Evolutionary conservation across 2,888 invertebrate species (phyloP).

Genomic region (Pseudolycoriella hygida): DNA sequence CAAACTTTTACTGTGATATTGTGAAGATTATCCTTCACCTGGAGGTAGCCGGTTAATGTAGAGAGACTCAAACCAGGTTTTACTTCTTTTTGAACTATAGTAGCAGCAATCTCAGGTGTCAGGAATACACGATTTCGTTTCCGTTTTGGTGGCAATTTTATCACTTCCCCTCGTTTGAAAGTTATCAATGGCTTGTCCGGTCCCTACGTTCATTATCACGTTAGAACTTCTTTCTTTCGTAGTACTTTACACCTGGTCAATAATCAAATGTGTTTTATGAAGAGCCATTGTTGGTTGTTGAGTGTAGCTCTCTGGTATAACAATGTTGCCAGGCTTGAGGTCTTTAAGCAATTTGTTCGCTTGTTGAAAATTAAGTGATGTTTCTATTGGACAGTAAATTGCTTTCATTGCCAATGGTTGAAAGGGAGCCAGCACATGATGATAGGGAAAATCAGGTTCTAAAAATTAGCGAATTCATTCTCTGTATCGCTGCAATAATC

Average conservation of each 20-base stretch:
- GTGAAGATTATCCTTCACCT: slow-evolving; percentile 65
- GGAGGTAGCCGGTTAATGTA: slow-evolving; percentile 55
- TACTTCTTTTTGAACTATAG: slow-evolving; percentile 49
- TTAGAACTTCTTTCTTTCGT: background rate
- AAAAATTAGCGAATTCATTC: slow-evolving; percentile 11
- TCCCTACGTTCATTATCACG: slow-evolving; percentile 10
- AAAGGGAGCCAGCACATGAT: slow-evolving; percentile 86
- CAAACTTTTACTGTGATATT: slow-evolving; percentile 30
- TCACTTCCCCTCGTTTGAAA: slow-evolving; percentile 59
- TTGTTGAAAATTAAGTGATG: slow-evolving; percentile 83
- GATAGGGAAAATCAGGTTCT: slow-evolving; percentile 92
- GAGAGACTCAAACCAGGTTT: slow-evolving; percentile 54
- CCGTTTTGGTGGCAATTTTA: slow-evolving; percentile 55
- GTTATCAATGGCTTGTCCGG: slow-evolving; percentile 41
- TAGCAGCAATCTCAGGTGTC: slow-evolving; percentile 46
- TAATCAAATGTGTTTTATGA: slow-evolving; percentile 48
- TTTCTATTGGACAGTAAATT: slow-evolving; percentile 90
- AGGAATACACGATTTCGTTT: slow-evolving; percentile 52
- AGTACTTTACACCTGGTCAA: slow-evolving; percentile 30
- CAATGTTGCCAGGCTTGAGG: slow-evolving; percentile 69
- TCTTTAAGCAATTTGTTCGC: slow-evolving; percentile 88
- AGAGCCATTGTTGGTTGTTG: slow-evolving; percentile 51
- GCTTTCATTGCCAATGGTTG: slow-evolving; percentile 92
- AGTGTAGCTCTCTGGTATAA: slow-evolving; percentile 77
- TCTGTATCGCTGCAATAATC: background rate